Evolutionary conservation across 2,888 invertebrate species (phyloP).

Genomic region (Monoplex corrugatus): DNA sequence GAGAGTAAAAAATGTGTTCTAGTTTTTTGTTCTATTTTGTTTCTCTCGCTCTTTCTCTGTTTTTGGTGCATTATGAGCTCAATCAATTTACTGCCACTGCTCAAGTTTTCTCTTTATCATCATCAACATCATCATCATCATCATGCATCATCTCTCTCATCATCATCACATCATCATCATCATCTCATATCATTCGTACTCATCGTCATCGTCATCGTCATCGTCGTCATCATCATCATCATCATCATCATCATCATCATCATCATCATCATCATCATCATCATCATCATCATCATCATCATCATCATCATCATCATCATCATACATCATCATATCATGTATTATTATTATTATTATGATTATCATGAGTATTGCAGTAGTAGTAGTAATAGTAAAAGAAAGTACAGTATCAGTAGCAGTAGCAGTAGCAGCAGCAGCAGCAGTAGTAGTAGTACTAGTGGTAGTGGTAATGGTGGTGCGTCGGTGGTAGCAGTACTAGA

Average conservation of each 20-base stretch:
- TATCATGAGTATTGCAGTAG: not conserved
- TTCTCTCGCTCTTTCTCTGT: too few relatives aligned
- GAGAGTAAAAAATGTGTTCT: too few relatives aligned
- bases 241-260: conserved; percentile 8
- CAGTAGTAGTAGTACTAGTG: too few relatives aligned
- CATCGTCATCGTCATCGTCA: not conserved
- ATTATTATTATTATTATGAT: conserved; percentile 22
- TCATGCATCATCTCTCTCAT: not conserved
- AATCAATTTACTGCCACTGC: too few relatives aligned
- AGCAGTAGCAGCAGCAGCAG: too few relatives aligned
- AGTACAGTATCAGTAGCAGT: too few relatives aligned
- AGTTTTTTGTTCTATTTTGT: too few relatives aligned
- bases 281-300: not conserved
- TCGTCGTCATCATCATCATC: conserved; percentile 21
- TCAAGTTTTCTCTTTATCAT: not conserved
- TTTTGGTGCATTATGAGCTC: too few relatives aligned
- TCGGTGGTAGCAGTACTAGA: too few relatives aligned
- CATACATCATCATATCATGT: conserved; percentile 22
- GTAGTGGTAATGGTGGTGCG: too few relatives aligned
- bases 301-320: not conserved
- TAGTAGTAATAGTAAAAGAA: not conserved
- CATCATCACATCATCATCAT: too few relatives aligned
- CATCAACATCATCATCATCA: not conserved
- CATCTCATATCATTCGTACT: too few relatives aligned
- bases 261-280: conserved; percentile 2